Evolutionary conservation across 2,113 vertebrate genomes (phyloP).

Genomic region (Papio anubis): DNA sequence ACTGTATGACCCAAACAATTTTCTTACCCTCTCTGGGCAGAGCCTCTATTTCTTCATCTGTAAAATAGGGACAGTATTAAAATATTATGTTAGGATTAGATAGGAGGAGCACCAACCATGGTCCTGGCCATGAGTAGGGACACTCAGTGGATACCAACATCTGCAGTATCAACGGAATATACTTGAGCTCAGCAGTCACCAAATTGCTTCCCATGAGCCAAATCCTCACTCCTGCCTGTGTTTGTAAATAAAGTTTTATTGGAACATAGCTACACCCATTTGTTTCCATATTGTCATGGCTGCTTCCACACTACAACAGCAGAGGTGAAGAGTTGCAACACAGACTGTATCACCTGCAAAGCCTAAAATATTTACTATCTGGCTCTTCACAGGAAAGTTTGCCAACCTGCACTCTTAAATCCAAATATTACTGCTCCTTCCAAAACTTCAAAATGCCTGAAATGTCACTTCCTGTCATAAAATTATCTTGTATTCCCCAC

Average conservation of each 20-base stretch:
- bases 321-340: background rate
- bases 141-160: background rate
- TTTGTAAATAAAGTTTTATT: conserved; percentile 23
- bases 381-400: background rate
- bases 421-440: background rate
- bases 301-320: background rate
- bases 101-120: background rate
- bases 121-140: background rate
- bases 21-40: background rate
- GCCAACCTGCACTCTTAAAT: background rate
- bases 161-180: background rate
- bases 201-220: background rate
- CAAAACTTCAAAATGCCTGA: background rate
- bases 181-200: background rate
- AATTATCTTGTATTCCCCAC: background rate
- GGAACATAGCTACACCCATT: background rate
- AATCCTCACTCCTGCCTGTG: background rate
- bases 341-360: background rate
- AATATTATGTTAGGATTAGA: background rate
- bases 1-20: background rate
- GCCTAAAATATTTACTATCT: background rate
- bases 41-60: background rate
- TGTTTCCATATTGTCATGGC: background rate
- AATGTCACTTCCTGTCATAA: background rate
- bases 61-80: background rate